phyloP scores from a whole-genome alignment of 1,140 invertebrate genomes.

The Rhopalosiphum maidis region DNA sequence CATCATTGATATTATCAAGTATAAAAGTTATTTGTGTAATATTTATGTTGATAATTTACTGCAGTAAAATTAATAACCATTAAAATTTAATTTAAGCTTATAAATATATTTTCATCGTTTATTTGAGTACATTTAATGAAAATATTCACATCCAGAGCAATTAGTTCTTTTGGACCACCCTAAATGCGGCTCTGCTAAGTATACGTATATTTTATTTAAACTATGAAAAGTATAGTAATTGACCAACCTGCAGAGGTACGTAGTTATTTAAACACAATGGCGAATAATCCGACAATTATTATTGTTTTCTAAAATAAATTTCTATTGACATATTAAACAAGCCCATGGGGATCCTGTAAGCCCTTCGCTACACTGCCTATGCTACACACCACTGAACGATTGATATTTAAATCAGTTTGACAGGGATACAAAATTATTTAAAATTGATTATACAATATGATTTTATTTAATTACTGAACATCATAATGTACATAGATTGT shows the following conservation, averaged over 20 bases:
- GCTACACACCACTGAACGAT: background rate
- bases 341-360: background rate
- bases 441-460: background rate
- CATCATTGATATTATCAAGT: too few relatives aligned
- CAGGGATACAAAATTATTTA: background rate
- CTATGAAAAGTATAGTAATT: background rate
- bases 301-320: conserved; percentile 15
- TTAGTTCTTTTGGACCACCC: too few relatives aligned
- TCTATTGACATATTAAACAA: conserved; percentile 17
- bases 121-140: too few relatives aligned
- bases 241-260: background rate
- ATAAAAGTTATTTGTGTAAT: too few relatives aligned
- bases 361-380: too few relatives aligned
- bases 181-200: too few relatives aligned
- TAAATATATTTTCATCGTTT: too few relatives aligned
- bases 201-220: background rate
- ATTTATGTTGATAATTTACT: too few relatives aligned
- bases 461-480: background rate
- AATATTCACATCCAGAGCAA: too few relatives aligned
- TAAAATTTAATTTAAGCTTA: too few relatives aligned
- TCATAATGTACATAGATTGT: background rate
- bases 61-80: too few relatives aligned
- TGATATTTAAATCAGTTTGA: conserved; percentile 7
- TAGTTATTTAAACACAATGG: background rate
- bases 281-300: background rate